Conservation (phyloP, 2,113 vertebrate genomes). For the Tychaedon coryphoeus region DNA sequence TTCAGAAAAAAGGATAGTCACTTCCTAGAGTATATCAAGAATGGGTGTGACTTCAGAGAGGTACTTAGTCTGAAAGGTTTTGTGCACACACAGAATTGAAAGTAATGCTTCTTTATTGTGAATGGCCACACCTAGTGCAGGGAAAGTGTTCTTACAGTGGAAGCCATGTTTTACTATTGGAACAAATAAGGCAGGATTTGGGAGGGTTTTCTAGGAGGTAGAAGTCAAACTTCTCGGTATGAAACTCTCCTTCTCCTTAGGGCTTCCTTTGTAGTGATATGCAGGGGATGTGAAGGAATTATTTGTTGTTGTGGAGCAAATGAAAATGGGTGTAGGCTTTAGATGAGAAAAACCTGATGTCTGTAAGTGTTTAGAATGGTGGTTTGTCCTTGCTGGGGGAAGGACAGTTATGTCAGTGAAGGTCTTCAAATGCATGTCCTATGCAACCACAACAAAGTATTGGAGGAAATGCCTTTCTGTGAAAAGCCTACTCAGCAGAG, state of each 20-base stretch:
- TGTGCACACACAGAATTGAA: background rate
- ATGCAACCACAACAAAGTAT: background rate
- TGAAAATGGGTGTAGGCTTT: background rate
- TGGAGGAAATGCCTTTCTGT: background rate
- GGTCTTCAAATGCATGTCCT: background rate
- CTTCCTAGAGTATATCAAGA: background rate
- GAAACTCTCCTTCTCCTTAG: background rate
- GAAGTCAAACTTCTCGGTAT: background rate
- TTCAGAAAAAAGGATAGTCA: background rate
- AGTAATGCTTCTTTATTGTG: background rate
- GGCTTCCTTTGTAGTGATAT: background rate
- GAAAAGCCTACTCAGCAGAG: background rate
- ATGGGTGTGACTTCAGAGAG: background rate
- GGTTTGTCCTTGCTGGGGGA: background rate
- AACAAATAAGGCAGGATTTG: background rate
- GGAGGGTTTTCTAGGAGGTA: background rate
- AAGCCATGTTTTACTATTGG: background rate
- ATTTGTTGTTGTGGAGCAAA: background rate
- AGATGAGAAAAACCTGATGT: accelerated
- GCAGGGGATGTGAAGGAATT: background rate
- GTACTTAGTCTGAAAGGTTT: background rate
- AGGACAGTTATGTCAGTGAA: background rate
- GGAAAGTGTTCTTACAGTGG: background rate
- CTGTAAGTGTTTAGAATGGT: background rate
- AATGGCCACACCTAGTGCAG: background rate